Base-by-base conservation (phyloP, 2,888 invertebrate genomes). In the Mimas tiliae region DNA sequence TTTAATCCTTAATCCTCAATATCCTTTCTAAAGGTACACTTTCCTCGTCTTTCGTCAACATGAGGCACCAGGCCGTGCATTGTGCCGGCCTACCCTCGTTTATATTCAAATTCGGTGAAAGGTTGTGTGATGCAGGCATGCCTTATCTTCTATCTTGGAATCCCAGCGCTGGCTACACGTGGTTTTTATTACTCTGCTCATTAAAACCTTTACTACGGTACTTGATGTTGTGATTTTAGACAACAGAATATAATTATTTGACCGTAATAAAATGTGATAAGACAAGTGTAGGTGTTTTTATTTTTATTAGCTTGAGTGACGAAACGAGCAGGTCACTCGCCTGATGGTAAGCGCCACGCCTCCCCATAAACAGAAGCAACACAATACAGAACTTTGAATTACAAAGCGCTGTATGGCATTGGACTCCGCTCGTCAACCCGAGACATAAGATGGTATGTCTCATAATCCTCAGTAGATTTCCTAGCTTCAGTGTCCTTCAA, bases 81-180 rank as follows among this genome's bases (percentile, higher is more conserved):
- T 53, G 53, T 38, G n/a, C n/a, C 16, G 16, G 16, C 42, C 34
- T 19, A 58, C 48, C 38, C 50, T 50, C 42, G 64, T 74, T 72
- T 73, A 73, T 70, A 74, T 73, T 70, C 69, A 72, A 68, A 69
- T 69, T 68, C 53, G 64, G 58, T 53, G 63, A 62, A 66, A 69
- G 66, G 68, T 69, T 52, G 52, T 33, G 66, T 67, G 68, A 63
- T 64, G 66, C 64, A 62, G 67, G 63, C 75, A 74, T 78, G 76
- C 67, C 69, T 64, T 78, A 76, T 78, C 76, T 77, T 58, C 52
- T 58, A 78, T 78, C 77, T 58, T 19, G 19, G 19, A 51, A 11
- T 19, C 58, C 42, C 58, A 68, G 62, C 50, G 66, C 65, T 50
- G 50, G 42, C 42, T 38, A 42, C 58, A 58, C 58, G 42, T 58